These are phyloP conservation scores for Tortricodes alternella DNA, from an alignment of 2,888 invertebrate species.

Conservation along the genomic window DNA sequence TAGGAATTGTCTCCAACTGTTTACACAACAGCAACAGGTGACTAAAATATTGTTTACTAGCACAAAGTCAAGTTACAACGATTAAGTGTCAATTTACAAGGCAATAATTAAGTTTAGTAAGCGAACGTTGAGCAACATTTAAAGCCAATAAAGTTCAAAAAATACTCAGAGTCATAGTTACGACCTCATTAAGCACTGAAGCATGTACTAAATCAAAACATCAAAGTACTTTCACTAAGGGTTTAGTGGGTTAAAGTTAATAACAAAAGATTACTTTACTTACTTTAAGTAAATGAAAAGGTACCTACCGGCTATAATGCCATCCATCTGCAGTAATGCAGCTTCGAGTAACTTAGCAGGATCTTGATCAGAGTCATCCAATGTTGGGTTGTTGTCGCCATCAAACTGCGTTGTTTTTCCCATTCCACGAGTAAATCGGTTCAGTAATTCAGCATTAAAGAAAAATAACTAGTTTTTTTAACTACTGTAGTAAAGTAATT, in stretches of 20 bases:
- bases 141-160: neutral
- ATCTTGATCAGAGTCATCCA: conserved; percentile 86
- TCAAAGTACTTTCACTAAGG: conserved; percentile 1
- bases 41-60: too few relatives aligned
- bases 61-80: too few relatives aligned
- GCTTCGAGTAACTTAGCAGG: conserved; percentile 93
- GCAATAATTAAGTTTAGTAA: too few relatives aligned
- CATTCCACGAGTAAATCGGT: conserved; percentile 53
- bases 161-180: conserved; percentile 33
- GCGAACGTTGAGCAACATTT: neutral
- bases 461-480: neutral
- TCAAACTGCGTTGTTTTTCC: conserved; percentile 75
- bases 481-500: conserved; percentile 36
- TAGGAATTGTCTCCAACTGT: too few relatives aligned
- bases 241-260: neutral
- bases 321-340: conserved; percentile 94
- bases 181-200: conserved; percentile 54
- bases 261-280: neutral
- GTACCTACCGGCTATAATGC: conserved; percentile 89
- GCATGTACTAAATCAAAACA: conserved; percentile 37
- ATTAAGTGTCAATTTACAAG: too few relatives aligned
- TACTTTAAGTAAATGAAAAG: neutral
- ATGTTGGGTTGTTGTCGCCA: conserved; percentile 77
- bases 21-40: too few relatives aligned
- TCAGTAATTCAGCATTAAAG: conserved; percentile 11